Evolutionary conservation across 2,797 vertebrate species (phyloP).

Genomic region (Myotis findleyi): DNA sequence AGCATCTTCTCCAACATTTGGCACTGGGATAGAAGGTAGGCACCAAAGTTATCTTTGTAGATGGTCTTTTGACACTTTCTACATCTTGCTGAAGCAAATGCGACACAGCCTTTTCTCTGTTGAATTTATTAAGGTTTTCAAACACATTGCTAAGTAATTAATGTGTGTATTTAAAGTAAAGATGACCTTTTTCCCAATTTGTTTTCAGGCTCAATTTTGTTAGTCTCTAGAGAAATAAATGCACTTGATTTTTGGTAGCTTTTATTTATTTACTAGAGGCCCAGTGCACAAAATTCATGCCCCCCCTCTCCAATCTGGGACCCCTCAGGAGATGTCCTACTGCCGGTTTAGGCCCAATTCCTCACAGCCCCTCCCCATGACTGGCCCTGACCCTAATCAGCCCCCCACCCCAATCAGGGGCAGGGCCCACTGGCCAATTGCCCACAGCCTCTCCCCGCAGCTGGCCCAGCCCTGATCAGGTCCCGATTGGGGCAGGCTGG

Average conservation of each 20-base stretch:
- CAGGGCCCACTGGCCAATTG: no score
- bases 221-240: background rate
- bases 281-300: no score
- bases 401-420: no score
- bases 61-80: background rate
- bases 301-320: no score
- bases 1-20: background rate
- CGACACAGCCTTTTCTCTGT: accelerated
- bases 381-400: no score
- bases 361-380: no score
- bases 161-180: background rate
- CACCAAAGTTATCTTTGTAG: background rate
- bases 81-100: background rate
- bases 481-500: no score
- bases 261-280: background rate
- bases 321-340: no score
- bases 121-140: background rate
- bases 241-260: background rate
- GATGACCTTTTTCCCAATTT: background rate
- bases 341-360: no score
- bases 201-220: background rate
- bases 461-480: no score
- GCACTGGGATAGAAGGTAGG: no score
- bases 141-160: background rate
- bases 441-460: no score